Percentiles rank a stretch among this genome's conserved stretches.
phyloP scores from a whole-genome alignment of 2,113 vertebrate genomes.

The Cyanoderma ruficeps region DNA sequence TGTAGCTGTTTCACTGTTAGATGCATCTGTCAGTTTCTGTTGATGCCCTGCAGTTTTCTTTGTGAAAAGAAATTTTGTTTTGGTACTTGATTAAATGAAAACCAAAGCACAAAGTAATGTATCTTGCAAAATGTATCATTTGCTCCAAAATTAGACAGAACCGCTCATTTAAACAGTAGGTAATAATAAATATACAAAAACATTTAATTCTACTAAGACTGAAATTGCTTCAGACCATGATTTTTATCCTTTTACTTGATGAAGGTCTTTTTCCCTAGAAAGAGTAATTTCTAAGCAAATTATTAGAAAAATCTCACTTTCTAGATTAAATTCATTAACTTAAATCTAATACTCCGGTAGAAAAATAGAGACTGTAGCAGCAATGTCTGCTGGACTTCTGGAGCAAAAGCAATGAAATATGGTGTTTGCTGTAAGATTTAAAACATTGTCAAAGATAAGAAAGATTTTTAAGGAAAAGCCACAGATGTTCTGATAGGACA shows the following conservation, averaged over 20 bases:
- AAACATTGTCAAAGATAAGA: background rate
- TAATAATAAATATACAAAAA: background rate
- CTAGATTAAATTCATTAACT: background rate
- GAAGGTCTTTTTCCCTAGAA: background rate
- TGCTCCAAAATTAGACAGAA: background rate
- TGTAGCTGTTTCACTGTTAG: constrained; percentile 67
- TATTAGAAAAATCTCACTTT: background rate
- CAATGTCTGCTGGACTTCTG: background rate
- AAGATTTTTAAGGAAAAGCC: background rate
- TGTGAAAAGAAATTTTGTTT: constrained; percentile 47
- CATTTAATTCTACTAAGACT: background rate
- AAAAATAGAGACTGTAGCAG: background rate
- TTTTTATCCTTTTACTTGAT: background rate
- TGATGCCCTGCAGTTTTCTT: constrained; percentile 75
- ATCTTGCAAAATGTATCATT: background rate
- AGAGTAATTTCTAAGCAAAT: background rate
- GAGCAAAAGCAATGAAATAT: background rate
- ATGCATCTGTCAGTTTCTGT: constrained; percentile 73
- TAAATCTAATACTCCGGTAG: background rate
- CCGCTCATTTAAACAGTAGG: background rate
- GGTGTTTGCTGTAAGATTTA: background rate
- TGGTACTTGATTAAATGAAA: constrained; percentile 18
- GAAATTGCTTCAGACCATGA: background rate
- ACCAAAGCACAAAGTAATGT: background rate
- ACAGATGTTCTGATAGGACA: background rate